Evolutionary conservation across 1,140 invertebrate species (phyloP).

Genomic region (Orchesella cincta): DNA sequence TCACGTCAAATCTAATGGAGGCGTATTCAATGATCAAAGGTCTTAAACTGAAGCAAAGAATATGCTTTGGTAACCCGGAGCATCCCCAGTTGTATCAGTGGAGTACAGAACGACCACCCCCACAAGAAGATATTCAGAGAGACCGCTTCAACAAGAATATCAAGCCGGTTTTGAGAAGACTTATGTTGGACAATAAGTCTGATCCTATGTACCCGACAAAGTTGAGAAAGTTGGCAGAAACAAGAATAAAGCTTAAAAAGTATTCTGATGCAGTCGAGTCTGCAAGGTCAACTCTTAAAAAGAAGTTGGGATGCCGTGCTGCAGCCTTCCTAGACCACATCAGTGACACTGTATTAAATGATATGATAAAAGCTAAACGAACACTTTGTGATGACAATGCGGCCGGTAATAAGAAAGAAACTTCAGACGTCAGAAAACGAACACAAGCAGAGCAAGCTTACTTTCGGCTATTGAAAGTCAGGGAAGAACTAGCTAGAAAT

Average conservation of each 20-base stretch:
- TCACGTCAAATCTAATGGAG: conserved; percentile 69
- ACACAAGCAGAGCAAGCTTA: background rate
- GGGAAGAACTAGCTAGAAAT: background rate
- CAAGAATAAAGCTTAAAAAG: conserved; percentile 8
- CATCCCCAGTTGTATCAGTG: conserved; percentile 45
- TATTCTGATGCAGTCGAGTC: conserved; percentile 7
- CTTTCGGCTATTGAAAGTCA: background rate
- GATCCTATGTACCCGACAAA: background rate
- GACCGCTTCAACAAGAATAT: conserved; percentile 37
- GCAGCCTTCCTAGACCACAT: conserved; percentile 11
- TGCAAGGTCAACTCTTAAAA: background rate
- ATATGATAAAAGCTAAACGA: conserved; percentile 6
- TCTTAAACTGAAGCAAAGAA: conserved; percentile 72
- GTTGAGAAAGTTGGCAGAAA: background rate
- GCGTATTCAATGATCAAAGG: conserved; percentile 70
- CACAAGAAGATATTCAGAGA: conserved; percentile 24
- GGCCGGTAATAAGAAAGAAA: background rate
- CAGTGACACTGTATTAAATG: background rate
- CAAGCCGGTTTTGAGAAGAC: conserved; percentile 34
- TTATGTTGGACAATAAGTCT: conserved; percentile 16
- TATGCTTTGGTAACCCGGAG: conserved; percentile 61
- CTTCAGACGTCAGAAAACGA: background rate
- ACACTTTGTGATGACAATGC: background rate
- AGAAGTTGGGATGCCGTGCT: conserved; percentile 10
- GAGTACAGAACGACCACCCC: conserved; percentile 25